phyloP scores from a whole-genome alignment of 2,113 vertebrate genomes.

The Dicrurus megarhynchus region DNA sequence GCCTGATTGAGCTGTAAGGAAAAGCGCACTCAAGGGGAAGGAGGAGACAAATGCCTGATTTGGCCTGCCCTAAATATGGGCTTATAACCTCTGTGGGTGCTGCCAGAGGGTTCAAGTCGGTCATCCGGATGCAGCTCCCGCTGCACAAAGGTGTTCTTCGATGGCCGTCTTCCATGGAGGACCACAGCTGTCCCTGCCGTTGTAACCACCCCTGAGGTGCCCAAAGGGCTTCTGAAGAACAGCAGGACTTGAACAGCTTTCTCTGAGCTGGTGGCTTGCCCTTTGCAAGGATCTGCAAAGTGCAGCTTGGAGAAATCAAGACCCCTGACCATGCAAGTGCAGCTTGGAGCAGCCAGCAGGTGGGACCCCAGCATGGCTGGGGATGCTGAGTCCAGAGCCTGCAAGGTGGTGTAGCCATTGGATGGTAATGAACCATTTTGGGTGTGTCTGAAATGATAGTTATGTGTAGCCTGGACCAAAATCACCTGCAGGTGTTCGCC shows the following conservation, averaged over 20 bases:
- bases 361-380: not conserved
- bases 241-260: not conserved
- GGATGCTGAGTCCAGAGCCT: not conserved
- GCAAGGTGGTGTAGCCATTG: not conserved
- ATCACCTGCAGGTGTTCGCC: not conserved
- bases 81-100: conserved; percentile 26
- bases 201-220: not conserved
- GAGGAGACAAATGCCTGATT: conserved; percentile 43
- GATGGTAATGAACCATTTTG: not conserved
- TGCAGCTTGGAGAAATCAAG: not conserved
- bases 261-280: not conserved
- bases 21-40: conserved; percentile 50
- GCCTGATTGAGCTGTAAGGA: conserved; percentile 62
- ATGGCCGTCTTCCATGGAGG: accelerated
- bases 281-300: not conserved
- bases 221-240: not conserved
- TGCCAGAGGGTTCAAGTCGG: not conserved
- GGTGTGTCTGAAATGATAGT: not conserved
- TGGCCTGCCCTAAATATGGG: not conserved
- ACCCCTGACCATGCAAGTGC: not conserved
- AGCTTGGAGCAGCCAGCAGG: not conserved
- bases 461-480: not conserved
- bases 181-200: not conserved
- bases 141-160: not conserved
- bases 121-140: not conserved